Percentiles rank a stretch among this genome's conserved stretches.
phyloP scores from a whole-genome alignment of 2,113 vertebrate genomes.

The Coptodon bakossiorum region DNA sequence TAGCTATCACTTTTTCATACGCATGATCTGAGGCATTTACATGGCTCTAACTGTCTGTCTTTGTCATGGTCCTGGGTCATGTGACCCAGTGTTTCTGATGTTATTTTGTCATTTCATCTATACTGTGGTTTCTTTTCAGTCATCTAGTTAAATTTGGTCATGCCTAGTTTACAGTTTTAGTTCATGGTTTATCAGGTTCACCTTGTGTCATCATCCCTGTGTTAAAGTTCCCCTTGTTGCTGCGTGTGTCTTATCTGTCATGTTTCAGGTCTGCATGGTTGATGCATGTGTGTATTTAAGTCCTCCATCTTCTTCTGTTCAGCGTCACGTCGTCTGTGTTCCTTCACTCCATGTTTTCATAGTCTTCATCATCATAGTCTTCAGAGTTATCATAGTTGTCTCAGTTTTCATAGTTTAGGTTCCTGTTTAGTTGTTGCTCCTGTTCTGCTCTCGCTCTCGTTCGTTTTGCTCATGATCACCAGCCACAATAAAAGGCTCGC shows the following conservation, averaged over 20 bases:
- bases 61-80: no score
- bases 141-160: not conserved
- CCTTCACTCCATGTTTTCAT: not conserved
- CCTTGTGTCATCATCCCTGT: not conserved
- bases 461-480: not conserved
- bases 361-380: not conserved
- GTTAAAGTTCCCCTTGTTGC: accelerated
- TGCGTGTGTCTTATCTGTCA: not conserved
- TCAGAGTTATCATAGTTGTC: not conserved
- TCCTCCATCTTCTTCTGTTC: not conserved
- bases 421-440: not conserved
- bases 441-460: accelerated
- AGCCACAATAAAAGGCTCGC: not conserved
- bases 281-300: not conserved
- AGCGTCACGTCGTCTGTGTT: not conserved
- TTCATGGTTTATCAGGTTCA: not conserved
- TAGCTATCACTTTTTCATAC: not conserved
- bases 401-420: not conserved
- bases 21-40: not conserved
- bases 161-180: accelerated
- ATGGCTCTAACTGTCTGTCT: not conserved
- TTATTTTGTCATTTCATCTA: not conserved
- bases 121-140: not conserved
- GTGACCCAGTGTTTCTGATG: no score
- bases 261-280: not conserved